A percentile compares a stretch with the other conserved stretches of the same genome.
These are phyloP conservation scores for Apamea anceps DNA, from an alignment of 2,888 invertebrate species.

Conservation along the genomic window DNA sequence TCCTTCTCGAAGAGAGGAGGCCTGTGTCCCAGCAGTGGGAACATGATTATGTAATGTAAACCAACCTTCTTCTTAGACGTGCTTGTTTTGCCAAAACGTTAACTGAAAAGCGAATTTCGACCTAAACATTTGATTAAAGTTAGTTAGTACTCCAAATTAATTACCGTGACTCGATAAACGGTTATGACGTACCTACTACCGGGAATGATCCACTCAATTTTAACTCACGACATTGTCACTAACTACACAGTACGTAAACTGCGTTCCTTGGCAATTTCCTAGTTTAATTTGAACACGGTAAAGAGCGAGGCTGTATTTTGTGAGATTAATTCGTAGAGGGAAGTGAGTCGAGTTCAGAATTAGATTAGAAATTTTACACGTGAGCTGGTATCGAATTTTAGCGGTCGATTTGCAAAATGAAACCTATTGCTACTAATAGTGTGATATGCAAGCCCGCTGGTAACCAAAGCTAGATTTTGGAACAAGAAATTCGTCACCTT, in stretches of 20 bases:
- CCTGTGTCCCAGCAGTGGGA: too few relatives aligned
- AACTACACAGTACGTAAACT: conserved; percentile 33
- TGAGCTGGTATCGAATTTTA: background rate
- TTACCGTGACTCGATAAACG: conserved; percentile 43
- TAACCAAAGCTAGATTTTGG: background rate
- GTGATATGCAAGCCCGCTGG: background rate
- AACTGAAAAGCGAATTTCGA: background rate
- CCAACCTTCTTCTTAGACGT: background rate
- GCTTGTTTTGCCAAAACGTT: background rate
- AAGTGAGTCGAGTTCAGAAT: conserved; percentile 15
- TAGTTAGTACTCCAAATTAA: conserved; percentile 27
- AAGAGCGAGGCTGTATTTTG: conserved; percentile 30
- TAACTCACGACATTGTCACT: conserved; percentile 19
- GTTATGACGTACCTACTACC: conserved; percentile 38
- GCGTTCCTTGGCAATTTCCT: conserved; percentile 38
- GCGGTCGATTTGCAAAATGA: too few relatives aligned
- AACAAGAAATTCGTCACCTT: background rate
- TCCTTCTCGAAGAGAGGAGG: too few relatives aligned
- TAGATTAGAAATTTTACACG: conserved; percentile 8
- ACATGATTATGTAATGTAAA: background rate
- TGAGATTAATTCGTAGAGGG: conserved; percentile 36
- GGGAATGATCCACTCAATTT: conserved; percentile 36
- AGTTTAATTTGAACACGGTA: conserved; percentile 45
- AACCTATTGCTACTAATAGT: background rate
- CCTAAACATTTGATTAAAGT: conserved; percentile 29